Base-by-base conservation (phyloP, 53 echinoderm and acorn worm genomes). In the Holothuria scabra region DNA sequence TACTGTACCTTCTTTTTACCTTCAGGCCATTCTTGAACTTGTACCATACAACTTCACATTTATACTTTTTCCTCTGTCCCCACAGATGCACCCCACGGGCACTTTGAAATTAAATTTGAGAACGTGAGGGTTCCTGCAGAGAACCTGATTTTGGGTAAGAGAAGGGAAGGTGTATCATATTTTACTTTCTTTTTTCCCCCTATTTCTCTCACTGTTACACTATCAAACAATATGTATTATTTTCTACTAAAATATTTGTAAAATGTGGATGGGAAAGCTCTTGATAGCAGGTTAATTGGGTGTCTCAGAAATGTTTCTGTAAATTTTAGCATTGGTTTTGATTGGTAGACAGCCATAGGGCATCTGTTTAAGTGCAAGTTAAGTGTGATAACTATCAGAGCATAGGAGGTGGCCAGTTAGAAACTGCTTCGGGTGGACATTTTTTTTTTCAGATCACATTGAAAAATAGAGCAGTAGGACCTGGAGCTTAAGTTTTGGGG, bases 31-130 rank as follows among this genome's bases (percentile, higher is more conserved):
- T 28, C 31, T 28, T 52, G 8, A 52, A 16, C 14, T 52, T 14
- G 52, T 52, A 18, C 52, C 52, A 16, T 18, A 52, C 18, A 2
- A 48, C 48, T 35, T 2, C 41, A 3, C 52, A 14, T 16, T 52
- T 14, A 16, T 52, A 16, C 52, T 52, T 52, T 52, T 52, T 52
- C 8, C 52, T 52, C 18, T 52, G 52, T 26, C 37, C 44, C 66
- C 46, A 31, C 84, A 97, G 97, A 97, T 89, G 92, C 94, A 25
- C 99, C 99, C n/a, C 94, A 99, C 59, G 99, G 99, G 12, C 99
- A 99, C 60, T 89, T 86, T 85, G 99, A 99, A 86, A 85, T 99
- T 59, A 87, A 83, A 59, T 99, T 99, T 83, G 85, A 91, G 23
- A 91, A 95, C 85, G 94, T 94, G 59, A 87, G 94, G 58, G 99